These are phyloP conservation scores for Microhierax caerulescens DNA, from an alignment of 2,797 vertebrate species.

Conservation along the genomic window DNA sequence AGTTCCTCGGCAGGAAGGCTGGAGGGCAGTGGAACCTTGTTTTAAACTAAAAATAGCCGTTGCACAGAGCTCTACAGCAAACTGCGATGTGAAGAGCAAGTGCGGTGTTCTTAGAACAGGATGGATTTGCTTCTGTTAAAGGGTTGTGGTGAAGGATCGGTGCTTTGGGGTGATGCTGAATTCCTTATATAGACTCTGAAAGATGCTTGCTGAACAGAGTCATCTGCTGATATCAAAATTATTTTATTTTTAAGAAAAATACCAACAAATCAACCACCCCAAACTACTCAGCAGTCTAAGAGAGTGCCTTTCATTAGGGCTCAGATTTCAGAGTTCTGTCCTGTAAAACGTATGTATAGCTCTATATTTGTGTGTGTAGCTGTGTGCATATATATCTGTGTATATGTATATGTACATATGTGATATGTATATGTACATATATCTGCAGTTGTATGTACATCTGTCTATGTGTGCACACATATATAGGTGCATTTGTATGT, in stretches of 20 bases:
- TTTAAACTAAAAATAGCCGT: conserved; percentile 36
- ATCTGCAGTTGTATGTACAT: neutral
- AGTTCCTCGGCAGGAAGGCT: conserved; percentile 52
- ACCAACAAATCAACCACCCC: neutral
- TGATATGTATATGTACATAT: too few relatives aligned
- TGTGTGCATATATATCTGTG: neutral
- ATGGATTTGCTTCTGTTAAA: neutral
- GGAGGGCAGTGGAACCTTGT: conserved; percentile 58
- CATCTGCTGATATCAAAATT: neutral
- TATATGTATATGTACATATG: rapidly evolving
- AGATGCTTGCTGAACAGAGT: neutral
- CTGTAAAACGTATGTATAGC: neutral
- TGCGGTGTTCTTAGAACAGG: neutral
- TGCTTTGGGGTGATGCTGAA: neutral
- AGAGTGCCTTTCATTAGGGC: neutral
- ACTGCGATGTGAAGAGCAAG: neutral
- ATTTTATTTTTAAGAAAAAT: neutral
- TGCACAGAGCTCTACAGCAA: neutral
- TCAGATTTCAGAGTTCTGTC: neutral
- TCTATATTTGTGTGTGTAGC: neutral
- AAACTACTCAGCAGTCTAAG: neutral
- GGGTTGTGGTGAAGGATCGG: neutral
- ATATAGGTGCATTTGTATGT: neutral
- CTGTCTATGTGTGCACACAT: neutral
- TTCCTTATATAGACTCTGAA: neutral